phyloP scores from a whole-genome alignment of 2,888 invertebrate genomes.

The Pristionchus arcanus region DNA sequence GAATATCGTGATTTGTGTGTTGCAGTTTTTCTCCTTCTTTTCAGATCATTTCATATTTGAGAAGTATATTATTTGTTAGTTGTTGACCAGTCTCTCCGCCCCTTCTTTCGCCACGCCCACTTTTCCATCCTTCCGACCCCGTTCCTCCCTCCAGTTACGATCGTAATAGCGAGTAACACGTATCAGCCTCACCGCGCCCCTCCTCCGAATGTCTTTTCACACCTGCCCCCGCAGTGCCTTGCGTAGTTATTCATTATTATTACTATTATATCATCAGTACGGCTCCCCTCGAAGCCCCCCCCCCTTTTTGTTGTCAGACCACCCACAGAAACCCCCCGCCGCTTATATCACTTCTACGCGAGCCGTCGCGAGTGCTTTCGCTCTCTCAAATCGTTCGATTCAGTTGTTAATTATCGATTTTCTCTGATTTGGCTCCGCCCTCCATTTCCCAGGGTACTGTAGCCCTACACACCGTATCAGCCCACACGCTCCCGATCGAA shows the following conservation, averaged over 20 bases:
- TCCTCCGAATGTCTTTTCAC: slow-evolving; percentile 25
- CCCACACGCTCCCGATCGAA: not conserved
- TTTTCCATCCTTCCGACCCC: not conserved
- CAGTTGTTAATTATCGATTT: not conserved
- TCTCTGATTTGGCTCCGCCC: no score
- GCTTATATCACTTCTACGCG: slow-evolving; percentile 24
- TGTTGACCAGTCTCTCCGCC: slow-evolving; percentile 26
- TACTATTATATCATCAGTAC: not conserved
- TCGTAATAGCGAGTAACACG: not conserved
- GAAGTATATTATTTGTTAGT: slow-evolving; percentile 30
- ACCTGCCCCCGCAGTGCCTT: slow-evolving; percentile 33
- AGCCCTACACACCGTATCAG: not conserved
- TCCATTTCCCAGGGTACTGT: slow-evolving; percentile 8
- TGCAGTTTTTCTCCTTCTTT: not conserved
- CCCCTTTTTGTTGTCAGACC: not conserved
- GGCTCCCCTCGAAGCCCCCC: not conserved
- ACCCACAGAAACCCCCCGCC: not conserved
- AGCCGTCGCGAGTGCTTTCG: slow-evolving; percentile 29
- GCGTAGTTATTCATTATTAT: slow-evolving; percentile 18
- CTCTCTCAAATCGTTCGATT: slow-evolving; percentile 26
- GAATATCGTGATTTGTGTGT: slow-evolving; percentile 19
- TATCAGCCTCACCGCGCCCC: not conserved
- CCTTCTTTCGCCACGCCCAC: not conserved
- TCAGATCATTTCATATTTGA: not conserved
- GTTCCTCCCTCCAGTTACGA: not conserved